phyloP scores from a whole-genome alignment of 1,140 invertebrate species.

The Homarus americanus region DNA sequence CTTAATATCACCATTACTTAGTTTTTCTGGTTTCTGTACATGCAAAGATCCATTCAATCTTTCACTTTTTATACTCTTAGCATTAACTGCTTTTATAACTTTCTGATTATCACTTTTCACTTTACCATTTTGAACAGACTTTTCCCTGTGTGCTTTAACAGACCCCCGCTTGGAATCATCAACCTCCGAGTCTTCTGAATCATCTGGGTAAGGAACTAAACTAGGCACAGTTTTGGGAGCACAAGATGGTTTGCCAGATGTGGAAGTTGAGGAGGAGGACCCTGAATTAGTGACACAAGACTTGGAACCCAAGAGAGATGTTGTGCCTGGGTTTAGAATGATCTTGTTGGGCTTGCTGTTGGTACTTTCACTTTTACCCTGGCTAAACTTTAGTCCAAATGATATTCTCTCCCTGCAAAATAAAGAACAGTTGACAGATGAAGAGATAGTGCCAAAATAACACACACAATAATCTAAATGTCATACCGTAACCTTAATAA shows the following conservation, averaged over 20 bases:
- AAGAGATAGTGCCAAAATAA: background rate
- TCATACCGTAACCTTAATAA: background rate
- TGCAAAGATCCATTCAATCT: slow-evolving; percentile 5
- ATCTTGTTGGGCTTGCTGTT: slow-evolving; percentile 37
- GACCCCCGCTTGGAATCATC: slow-evolving; percentile 51
- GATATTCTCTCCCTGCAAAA: slow-evolving; percentile 66
- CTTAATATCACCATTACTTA: slow-evolving; percentile 43
- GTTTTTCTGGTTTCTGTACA: slow-evolving; percentile 17
- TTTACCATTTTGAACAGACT: slow-evolving; percentile 26
- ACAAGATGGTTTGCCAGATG: background rate
- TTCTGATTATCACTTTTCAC: slow-evolving; percentile 35
- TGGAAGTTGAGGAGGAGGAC: slow-evolving; percentile 2
- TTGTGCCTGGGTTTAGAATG: slow-evolving; percentile 4
- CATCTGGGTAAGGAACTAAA: slow-evolving; percentile 69
- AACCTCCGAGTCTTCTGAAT: slow-evolving; percentile 68
- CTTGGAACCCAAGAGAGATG: slow-evolving; percentile 23
- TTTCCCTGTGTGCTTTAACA: slow-evolving; percentile 21
- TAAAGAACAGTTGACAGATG: background rate
- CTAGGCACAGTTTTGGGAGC: slow-evolving; percentile 26
- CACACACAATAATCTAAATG: background rate
- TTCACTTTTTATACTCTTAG: slow-evolving; percentile 30
- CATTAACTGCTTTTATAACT: slow-evolving; percentile 13
- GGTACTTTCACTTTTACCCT: slow-evolving; percentile 27
- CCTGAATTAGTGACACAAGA: background rate
- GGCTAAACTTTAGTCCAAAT: slow-evolving; percentile 56